phyloP scores from a whole-genome alignment of 2,113 vertebrate species.

The Syngnathus typhle region DNA sequence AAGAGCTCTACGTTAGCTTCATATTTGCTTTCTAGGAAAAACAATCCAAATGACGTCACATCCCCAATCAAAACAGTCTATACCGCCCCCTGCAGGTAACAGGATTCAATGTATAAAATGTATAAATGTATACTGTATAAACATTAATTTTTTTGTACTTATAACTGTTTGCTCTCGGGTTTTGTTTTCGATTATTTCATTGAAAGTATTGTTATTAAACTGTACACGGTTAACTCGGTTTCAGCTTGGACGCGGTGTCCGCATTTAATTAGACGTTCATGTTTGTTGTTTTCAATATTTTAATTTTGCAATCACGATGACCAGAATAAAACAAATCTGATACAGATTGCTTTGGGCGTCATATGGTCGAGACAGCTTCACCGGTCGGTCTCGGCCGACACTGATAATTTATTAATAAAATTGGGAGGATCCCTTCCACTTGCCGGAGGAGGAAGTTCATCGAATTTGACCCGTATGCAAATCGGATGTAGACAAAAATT shows the following conservation, averaged over 20 bases:
- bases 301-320: not conserved
- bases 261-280: not conserved
- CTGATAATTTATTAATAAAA: constrained; percentile 19
- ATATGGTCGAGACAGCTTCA: not conserved
- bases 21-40: not conserved
- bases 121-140: too few species aligned
- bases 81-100: not conserved
- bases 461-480: not conserved
- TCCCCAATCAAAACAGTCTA: not conserved
- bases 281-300: not conserved
- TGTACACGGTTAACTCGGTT: not conserved
- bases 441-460: not conserved
- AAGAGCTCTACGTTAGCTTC: not conserved
- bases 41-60: not conserved
- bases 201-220: not conserved
- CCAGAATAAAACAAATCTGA: not conserved
- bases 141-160: too few species aligned
- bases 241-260: not conserved
- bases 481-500: constrained; percentile 13
- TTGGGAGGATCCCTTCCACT: constrained; percentile 25
- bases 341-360: not conserved
- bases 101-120: not conserved
- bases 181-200: not conserved
- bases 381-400: not conserved
- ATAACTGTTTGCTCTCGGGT: not conserved